Base-by-base conservation (phyloP, 1,140 invertebrate species). In the Danaus melanippus region DNA sequence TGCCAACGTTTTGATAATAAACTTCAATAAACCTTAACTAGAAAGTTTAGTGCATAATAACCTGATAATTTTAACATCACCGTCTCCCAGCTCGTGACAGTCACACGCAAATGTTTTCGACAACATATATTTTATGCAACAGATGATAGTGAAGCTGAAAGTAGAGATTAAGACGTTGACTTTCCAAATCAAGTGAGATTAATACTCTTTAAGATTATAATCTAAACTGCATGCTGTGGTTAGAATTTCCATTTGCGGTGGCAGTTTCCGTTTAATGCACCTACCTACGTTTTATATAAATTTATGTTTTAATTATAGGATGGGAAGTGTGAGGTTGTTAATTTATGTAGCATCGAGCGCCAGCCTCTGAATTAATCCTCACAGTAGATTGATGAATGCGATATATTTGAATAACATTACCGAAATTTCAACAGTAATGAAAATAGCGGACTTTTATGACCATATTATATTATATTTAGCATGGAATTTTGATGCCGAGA, bases 131-230 rank as follows among this genome's bases (percentile, higher is more conserved):
- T 61, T 61, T 45, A 61, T 57, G 50, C 59, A 40, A 53, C 48
- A 61, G 53, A 51, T 40, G 54, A 54, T 58, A 69, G 63, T 65
- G 53, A 60, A 58, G 50, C 66, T 63, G 60, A 60, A 66, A 65
- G 58, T 63, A 51, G 53, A 62, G 63, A 68, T 64, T 66, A 63
- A 69, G 53, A 56, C 52, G 58, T 53, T 62, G 66, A 66, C 67
- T 72, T 72, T 69, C 62, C 58, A 56, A 67, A 72, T 72, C 64
- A 65, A 69, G 64, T 56, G 56, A 62, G 60, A 72, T 72, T 65
- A 67, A 69, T 72, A 62, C 55, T 53, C 59, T 55, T 60, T 47
- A 62, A 67, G 67, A 72, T 72, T 62, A 65, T 64, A 60, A 71
- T 71, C 64, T 58, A 57, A 60, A 62, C 57, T 62, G 60, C 58